Evolutionary conservation across 2,888 invertebrate genomes (phyloP).

Genomic region (Sisyra terminalis): DNA sequence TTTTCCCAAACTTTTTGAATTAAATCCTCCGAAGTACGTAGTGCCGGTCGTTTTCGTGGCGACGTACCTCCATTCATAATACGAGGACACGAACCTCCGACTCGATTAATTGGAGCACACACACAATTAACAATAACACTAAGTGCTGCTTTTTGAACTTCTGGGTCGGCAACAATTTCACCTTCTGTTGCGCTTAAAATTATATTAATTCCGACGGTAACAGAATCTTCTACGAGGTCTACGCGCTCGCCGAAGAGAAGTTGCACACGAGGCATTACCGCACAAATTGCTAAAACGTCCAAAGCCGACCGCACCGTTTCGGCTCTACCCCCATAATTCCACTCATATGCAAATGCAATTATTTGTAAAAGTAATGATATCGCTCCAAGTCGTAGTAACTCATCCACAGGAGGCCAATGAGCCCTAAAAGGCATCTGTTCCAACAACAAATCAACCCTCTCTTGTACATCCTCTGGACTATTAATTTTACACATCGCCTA

Average conservation of each 20-base stretch:
- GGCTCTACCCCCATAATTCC: constrained; percentile 76
- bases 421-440: constrained; percentile 57
- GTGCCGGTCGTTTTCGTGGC: constrained; percentile 42
- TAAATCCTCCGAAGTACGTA: constrained; percentile 64
- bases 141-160: constrained; percentile 82
- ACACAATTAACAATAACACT: constrained; percentile 86
- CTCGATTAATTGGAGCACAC: constrained; percentile 74
- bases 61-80: constrained; percentile 30
- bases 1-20: constrained; percentile 90
- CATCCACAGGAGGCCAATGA: constrained; percentile 81
- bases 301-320: constrained; percentile 69
- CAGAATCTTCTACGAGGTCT: constrained; percentile 58
- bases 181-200: constrained; percentile 79
- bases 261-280: constrained; percentile 71
- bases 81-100: constrained; percentile 34
- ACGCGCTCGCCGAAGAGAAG: constrained; percentile 56
- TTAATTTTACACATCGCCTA: constrained; percentile 17
- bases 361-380: constrained; percentile 67
- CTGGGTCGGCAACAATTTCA: constrained; percentile 77
- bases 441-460: constrained; percentile 68
- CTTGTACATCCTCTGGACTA: constrained; percentile 65
- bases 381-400: constrained; percentile 70
- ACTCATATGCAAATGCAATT: constrained; percentile 77
- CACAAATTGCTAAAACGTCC: constrained; percentile 81
- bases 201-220: constrained; percentile 62